Evolutionary conservation across 2,888 invertebrate species (phyloP), one percentile per base, ranked within the genome.

Genomic region (Ichneumoninae sp.): DNA sequence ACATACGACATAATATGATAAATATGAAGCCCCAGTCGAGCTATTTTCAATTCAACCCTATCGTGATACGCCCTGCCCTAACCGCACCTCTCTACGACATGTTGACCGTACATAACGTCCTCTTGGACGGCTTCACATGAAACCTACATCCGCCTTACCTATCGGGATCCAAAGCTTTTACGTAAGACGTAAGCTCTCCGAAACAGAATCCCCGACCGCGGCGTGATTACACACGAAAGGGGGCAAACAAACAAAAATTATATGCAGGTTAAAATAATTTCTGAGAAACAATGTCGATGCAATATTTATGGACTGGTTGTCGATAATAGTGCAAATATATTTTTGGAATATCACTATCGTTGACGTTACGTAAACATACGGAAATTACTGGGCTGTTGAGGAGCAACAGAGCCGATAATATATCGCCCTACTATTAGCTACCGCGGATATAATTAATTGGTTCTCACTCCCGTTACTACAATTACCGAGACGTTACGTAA

Each of bases 201-300:
- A 86, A 89, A 83, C 86, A 87, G 89, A 91, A 90, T 88, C 90
- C 89, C 77, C 85, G 89, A 88, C 82, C 83, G 79, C 86, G 86
- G 75, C 81, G 47, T 76, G 54, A 75, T 47, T 63, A 19, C 66
- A 30, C 16, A 10, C 13, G 26, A 3, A 57, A 57, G 26, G 26
- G 57, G 22, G 16, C 3, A 44, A 44, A 16, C 44, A 44, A 44
- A 16, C 16, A 19, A 19, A 26, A 10, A 57, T 26, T 57, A 22
- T 3, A 22, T 13, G 26, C 26, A 26, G 10, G 26, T 26, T 8
- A 22, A 10, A 57, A 57, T 57, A 13, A 13, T 13, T 26, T 57
- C 26, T 13, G 57, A 57, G 10, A 8, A 54, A 8, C 19, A 3
- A 30, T 63, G 16, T 63, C 60, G 10, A 63, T 63, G 60, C 30